phyloP scores from a whole-genome alignment of 1,140 invertebrate genomes.

The Argopecten irradians region DNA sequence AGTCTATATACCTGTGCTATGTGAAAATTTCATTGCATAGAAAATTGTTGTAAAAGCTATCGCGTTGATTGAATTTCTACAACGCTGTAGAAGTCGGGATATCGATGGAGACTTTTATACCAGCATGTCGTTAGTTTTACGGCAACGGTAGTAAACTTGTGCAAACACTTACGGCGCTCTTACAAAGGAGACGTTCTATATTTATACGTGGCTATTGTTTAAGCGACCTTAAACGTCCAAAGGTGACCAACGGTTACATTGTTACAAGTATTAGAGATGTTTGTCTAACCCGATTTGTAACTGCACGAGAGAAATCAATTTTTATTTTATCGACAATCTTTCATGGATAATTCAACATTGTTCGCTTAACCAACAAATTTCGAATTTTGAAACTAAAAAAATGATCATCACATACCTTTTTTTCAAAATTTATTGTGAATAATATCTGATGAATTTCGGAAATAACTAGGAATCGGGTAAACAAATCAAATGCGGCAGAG shows the following conservation, averaged over 20 bases:
- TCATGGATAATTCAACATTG: not conserved
- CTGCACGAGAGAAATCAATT: not conserved
- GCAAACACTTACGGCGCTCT: not conserved
- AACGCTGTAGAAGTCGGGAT: too few species aligned
- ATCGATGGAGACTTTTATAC: too few species aligned
- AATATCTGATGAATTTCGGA: not conserved
- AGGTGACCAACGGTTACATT: not conserved
- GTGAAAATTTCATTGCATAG: too few species aligned
- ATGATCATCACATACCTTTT: not conserved
- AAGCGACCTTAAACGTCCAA: not conserved
- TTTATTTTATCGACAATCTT: not conserved
- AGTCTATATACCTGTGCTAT: too few species aligned
- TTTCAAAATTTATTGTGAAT: not conserved
- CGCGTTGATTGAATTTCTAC: too few species aligned
- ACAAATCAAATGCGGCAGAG: too few species aligned
- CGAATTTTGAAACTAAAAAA: not conserved
- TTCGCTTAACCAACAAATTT: not conserved
- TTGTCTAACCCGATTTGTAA: not conserved
- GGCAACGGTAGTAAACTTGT: not conserved
- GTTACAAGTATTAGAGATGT: not conserved
- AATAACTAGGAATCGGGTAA: not conserved
- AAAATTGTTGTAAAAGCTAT: too few species aligned
- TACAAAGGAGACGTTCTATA: not conserved
- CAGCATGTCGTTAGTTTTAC: not conserved
- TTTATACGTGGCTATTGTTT: not conserved